Percentiles rank a stretch among this genome's conserved stretches.
Conservation (phyloP, 2,797 vertebrate species). For the Monodelphis domestica region DNA sequence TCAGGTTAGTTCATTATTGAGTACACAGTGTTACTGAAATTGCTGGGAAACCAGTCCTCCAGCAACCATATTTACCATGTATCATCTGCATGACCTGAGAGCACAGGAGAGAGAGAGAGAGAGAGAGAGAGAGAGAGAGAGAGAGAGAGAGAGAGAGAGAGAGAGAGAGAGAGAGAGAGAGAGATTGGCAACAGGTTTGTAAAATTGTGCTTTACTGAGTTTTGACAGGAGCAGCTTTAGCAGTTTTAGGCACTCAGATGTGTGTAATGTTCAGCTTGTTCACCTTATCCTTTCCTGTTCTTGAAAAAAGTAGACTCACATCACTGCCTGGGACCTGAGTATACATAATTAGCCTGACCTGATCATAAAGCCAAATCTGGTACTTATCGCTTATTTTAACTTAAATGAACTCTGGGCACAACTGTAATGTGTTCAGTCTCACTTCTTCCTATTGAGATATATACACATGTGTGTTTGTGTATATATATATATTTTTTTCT, state of each 20-base stretch:
- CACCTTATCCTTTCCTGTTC: slow-evolving; percentile 39
- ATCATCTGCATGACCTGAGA: slow-evolving; percentile 1
- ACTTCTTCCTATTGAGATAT: slow-evolving; percentile 16
- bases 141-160: too few species aligned
- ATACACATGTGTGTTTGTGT: too few species aligned
- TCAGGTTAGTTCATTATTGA: slow-evolving; percentile 46
- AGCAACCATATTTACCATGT: slow-evolving; percentile 42
- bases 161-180: too few species aligned
- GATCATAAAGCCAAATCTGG: slow-evolving; percentile 59
- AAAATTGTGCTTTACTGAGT: slow-evolving; percentile 66
- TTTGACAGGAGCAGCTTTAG: slow-evolving; percentile 57
- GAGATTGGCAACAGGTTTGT: slow-evolving; percentile 73
- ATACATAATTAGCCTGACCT: slow-evolving; percentile 55
- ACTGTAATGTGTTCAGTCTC: slow-evolving; percentile 41
- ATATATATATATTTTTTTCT: too few species aligned
- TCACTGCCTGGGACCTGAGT: slow-evolving; percentile 16
- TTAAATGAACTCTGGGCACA: slow-evolving; percentile 19
- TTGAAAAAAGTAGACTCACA: slow-evolving; percentile 34
- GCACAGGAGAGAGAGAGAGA: slow-evolving; percentile 46
- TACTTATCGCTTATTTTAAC: slow-evolving; percentile 57
- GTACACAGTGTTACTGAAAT: slow-evolving; percentile 35
- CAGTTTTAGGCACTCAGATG: slow-evolving; percentile 56
- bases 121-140: too few species aligned
- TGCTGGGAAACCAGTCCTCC: slow-evolving; percentile 17
- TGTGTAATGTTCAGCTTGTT: background rate